phyloP scores from a whole-genome alignment of 2,888 invertebrate genomes.

The Plebejus melissa region DNA sequence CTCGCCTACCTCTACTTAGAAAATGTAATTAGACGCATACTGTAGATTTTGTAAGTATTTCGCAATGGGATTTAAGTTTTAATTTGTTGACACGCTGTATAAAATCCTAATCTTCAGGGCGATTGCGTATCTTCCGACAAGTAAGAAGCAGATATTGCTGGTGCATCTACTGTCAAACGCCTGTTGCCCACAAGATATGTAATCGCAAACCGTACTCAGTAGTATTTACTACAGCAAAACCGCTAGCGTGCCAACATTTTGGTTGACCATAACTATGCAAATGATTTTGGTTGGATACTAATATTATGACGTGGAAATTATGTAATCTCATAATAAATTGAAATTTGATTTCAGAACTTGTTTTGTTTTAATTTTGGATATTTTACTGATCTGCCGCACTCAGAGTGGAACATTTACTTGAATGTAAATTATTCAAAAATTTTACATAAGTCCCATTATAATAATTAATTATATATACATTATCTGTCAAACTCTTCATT shows the following conservation, averaged over 20 bases:
- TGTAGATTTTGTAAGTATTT: conserved; percentile 42
- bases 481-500: too few relatives aligned
- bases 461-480: too few relatives aligned
- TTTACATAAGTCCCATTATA: too few relatives aligned
- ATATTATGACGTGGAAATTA: conserved; percentile 50
- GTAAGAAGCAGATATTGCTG: background rate
- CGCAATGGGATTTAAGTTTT: conserved; percentile 24
- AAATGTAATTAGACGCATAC: conserved; percentile 35
- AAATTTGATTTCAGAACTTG: conserved; percentile 53
- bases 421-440: too few relatives aligned
- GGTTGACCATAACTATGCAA: background rate
- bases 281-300: conserved; percentile 33
- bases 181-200: background rate
- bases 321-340: conserved; percentile 61
- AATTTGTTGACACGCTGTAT: conserved; percentile 27
- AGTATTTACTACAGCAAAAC: background rate
- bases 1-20: conserved; percentile 31
- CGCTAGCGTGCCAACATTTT: background rate
- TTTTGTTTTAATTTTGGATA: conserved; percentile 44
- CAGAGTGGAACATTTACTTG: too few relatives aligned
- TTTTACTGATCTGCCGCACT: too few relatives aligned
- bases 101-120: background rate
- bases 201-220: background rate
- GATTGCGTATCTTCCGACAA: background rate
- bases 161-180: background rate